Evolutionary conservation across 2,888 invertebrate species (phyloP).

Genomic region (Tachina grossa): DNA sequence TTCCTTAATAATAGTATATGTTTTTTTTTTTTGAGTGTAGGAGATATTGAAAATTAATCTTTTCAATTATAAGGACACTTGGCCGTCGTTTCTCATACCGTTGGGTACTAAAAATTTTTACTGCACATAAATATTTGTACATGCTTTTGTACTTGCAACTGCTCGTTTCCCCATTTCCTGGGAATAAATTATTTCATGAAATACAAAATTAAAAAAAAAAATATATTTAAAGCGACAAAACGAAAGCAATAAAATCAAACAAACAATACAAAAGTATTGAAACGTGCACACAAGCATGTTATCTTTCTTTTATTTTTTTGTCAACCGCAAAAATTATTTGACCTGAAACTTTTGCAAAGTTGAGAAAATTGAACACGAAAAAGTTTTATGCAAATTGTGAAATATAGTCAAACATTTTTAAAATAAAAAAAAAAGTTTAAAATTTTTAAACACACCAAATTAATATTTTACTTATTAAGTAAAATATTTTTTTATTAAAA

Average conservation of each 20-base stretch:
- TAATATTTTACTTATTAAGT: too few species aligned
- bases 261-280: neutral
- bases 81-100: neutral
- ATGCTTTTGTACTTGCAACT: neutral
- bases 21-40: too few species aligned
- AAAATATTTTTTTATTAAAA: too few species aligned
- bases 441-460: too few species aligned
- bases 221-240: neutral
- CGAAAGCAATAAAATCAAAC: neutral
- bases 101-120: neutral
- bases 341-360: neutral
- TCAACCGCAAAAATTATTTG: conserved; percentile 1
- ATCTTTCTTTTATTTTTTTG: neutral
- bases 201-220: conserved; percentile 8
- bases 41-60: too few species aligned
- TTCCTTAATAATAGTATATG: too few species aligned
- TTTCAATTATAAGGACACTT: too few species aligned
- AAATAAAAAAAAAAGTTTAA: too few species aligned
- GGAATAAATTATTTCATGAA: conserved; percentile 23
- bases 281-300: neutral
- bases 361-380: neutral
- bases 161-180: conserved; percentile 7
- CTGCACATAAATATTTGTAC: neutral
- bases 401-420: neutral
- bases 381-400: neutral